Evolutionary conservation across 2,113 vertebrate species (phyloP), one percentile per base, ranked within the genome.

Genomic region (Circaetus gallicus): DNA sequence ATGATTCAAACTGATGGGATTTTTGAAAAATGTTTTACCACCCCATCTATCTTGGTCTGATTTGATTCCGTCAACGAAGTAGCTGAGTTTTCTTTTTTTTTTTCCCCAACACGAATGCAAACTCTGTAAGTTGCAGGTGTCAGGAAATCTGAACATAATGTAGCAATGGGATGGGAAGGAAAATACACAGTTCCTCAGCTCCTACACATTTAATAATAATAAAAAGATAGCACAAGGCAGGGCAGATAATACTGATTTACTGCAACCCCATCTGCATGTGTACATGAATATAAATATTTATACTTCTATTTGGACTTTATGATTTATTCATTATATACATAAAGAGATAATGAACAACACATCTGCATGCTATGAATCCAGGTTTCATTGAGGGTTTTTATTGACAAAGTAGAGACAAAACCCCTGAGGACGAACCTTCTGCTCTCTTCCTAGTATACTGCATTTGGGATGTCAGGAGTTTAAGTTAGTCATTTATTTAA

Each of bases 271-370:
- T 95, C 90, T 95, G 80, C 94, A 86, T 94, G 73, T 76, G 80
- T 81, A 84, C 20, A 82, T 71, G 59, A 92, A 89, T 89, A 96
- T 89, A 92, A 89, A 95, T 92, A 89, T 89, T 94, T 95, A 90
- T 55, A 83, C 24, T 84, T 93, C 79, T 93, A 86, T 91, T 94
- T 92, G 73, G 65, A 72, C 56, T 93, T 92, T 91, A 95, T 97
- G 86, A 87, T 95, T 97, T 95, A 96, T 97, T 97, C 89, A 93
- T 96, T 96, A 84, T 72, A 76, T 82, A 84, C 56, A 82, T 95
- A 85, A 86, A 84, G 86, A 87, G 52, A 94, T 89, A 95, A 96
- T 69, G 91, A 96, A 65, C 52, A 95, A 82, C 49, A 76, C 40
- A 72, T 92, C 92, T 95, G 80, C 77, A 84, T 82, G 66, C 19